phyloP scores from a whole-genome alignment of 1,140 invertebrate genomes.

The Eumeta japonica region DNA sequence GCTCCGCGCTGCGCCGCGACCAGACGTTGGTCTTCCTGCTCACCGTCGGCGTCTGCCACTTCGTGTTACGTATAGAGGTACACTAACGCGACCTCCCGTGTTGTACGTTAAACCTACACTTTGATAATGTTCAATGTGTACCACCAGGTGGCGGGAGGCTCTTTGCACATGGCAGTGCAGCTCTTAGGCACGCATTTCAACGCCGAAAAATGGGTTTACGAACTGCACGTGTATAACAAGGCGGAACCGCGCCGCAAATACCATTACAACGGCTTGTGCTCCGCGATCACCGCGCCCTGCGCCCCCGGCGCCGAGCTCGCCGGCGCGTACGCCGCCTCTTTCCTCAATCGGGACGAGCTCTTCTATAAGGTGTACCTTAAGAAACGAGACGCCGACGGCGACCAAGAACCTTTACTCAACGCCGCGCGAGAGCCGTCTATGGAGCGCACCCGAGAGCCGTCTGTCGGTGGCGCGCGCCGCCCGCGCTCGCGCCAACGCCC shows the following conservation, averaged over 20 bases:
- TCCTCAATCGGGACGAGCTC: slow-evolving; percentile 14
- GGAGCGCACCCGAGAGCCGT: neutral
- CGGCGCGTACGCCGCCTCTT: slow-evolving; percentile 18
- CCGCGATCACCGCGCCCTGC: slow-evolving; percentile 6
- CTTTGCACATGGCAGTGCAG: slow-evolving; percentile 23
- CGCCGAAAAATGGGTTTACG: slow-evolving; percentile 31
- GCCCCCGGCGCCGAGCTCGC: slow-evolving; percentile 15
- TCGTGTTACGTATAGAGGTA: slow-evolving; percentile 26
- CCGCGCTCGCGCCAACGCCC: neutral
- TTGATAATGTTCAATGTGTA: neutral
- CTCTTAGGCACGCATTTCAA: slow-evolving; percentile 19
- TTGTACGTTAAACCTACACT: neutral
- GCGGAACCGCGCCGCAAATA: slow-evolving; percentile 21
- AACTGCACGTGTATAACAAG: slow-evolving; percentile 32
- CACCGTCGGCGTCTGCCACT: slow-evolving; percentile 16
- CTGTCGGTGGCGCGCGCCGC: neutral
- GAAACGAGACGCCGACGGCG: slow-evolving; percentile 6
- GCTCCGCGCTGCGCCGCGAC: slow-evolving; percentile 6
- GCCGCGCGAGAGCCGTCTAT: neutral
- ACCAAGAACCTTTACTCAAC: neutral
- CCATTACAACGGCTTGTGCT: slow-evolving; percentile 16
- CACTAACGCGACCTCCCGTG: slow-evolving; percentile 5
- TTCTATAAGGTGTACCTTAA: slow-evolving; percentile 28
- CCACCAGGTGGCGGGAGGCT: neutral
- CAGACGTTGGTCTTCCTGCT: slow-evolving; percentile 19